Conservation (phyloP, 2,797 vertebrate species). For the Cyclopterus lumpus region DNA sequence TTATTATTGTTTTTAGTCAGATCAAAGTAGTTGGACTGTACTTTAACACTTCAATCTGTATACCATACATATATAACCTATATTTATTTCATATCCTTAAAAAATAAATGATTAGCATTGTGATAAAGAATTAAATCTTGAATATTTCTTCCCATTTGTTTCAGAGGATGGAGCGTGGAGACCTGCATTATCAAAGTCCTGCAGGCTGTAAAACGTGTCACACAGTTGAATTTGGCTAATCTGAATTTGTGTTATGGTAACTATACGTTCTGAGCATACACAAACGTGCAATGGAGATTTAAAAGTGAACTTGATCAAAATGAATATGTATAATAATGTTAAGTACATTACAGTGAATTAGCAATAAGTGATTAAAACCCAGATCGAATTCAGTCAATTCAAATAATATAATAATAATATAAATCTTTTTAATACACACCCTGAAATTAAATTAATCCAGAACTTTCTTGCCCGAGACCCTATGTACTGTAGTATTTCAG, state of each 20-base stretch:
- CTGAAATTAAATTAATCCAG: not conserved
- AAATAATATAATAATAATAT: not conserved
- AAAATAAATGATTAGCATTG: not conserved
- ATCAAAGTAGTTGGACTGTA: not conserved
- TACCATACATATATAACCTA: not conserved
- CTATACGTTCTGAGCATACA: not conserved
- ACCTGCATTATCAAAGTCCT: not conserved
- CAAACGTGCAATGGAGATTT: not conserved
- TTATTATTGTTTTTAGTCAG: not conserved
- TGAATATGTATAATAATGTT: not conserved
- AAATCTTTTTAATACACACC: not conserved
- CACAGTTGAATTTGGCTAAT: not conserved
- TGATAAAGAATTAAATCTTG: not conserved
- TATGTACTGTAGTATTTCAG: not conserved
- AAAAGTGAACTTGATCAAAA: not conserved
- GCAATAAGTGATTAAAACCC: not conserved
- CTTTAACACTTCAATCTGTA: not conserved
- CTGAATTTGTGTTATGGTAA: not conserved
- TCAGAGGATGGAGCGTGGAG: not conserved
- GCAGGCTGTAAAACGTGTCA: not conserved
- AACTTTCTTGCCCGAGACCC: not conserved
- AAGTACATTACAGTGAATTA: not conserved
- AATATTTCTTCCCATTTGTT: not conserved
- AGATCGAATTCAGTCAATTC: not conserved
- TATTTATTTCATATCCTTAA: not conserved